Base-by-base conservation (phyloP, 2,888 invertebrate species). In the Trissolcus japonicus region DNA sequence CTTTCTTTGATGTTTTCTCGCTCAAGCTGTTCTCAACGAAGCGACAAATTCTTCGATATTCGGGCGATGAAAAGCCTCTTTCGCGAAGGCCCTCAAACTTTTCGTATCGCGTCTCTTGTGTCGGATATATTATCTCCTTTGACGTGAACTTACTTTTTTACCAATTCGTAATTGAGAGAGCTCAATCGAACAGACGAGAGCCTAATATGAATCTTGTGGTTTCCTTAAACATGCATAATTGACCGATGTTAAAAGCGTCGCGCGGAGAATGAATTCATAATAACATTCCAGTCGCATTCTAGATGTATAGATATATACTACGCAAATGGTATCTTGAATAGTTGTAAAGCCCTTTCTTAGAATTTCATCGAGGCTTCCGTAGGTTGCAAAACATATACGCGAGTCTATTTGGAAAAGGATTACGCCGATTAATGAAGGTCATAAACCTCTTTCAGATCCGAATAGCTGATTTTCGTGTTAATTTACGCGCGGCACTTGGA, bases 11-110 rank as follows among this genome's bases (percentile, higher is more conserved):
- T 87, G 86, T 89, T 82, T 82, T 84, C 85, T 82, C 84, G 83
- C 84, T 84, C 81, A 82, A 83, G 81, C 82, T 80, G 84, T 80
- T 80, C 83, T 80, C 82, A 87, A 81, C 84, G 83, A 83, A 87
- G 88, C 88, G 88, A 88, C 87, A 87, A 87, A 88, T 88, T 88
- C 87, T 86, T 85, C 88, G 85, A 88, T 88, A 87, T 87, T 86
- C 84, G 78, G 82, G 84, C 85, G 86, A 88, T 88, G 88, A 88
- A 88, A 88, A 88, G 88, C 85, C 82, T 81, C 82, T 83, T 77
- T 78, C 76, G 68, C 69, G 78, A 78, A 74, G 79, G 75, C 72
- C 59, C 35, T 71, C 63, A 59, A 79, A 79, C 71, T 76, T 77
- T 80, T 78, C 67, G 63, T 63, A 25, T 46, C 46, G 16, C 35